These are phyloP conservation scores for Oxycera nigricornis DNA, from an alignment of 2,888 invertebrate genomes.

Conservation along the genomic window DNA sequence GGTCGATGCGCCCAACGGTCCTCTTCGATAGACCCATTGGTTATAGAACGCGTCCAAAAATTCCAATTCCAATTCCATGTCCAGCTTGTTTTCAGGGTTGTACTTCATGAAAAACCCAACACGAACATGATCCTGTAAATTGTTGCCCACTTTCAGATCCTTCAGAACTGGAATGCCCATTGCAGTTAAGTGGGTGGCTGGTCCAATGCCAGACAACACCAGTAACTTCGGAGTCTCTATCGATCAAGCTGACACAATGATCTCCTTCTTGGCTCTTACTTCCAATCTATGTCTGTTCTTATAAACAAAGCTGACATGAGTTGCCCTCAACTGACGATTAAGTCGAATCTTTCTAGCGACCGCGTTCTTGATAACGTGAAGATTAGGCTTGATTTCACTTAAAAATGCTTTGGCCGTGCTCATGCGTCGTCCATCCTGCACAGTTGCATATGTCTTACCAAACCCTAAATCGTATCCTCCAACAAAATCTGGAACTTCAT, in stretches of 20 bases:
- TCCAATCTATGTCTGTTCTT: not conserved
- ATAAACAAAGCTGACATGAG: conserved; percentile 54
- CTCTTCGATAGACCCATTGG: conserved; percentile 58
- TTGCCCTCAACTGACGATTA: conserved; percentile 60
- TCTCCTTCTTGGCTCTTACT: conserved; percentile 10
- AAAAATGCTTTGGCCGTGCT: conserved; percentile 80
- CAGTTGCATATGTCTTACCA: conserved; percentile 73
- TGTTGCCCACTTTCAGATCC: conserved; percentile 13
- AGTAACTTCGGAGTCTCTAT: conserved; percentile 78
- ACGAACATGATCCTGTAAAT: conserved; percentile 7
- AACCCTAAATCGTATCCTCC: conserved; percentile 76
- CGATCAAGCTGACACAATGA: conserved; percentile 12
- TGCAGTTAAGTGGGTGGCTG: conserved; percentile 70
- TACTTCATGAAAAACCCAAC: conserved; percentile 2
- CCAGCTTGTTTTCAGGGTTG: not conserved
- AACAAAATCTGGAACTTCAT: conserved; percentile 72
- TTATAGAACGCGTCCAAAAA: conserved; percentile 50
- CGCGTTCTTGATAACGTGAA: conserved; percentile 64
- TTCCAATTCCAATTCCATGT: conserved; percentile 30
- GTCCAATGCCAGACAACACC: conserved; percentile 84
- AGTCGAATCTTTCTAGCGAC: conserved; percentile 64
- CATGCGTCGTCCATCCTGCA: conserved; percentile 74
- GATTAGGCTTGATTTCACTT: conserved; percentile 60
- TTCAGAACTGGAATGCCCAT: conserved; percentile 65
- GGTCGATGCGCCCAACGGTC: conserved; percentile 51